Evolutionary conservation across 2,888 invertebrate genomes (phyloP), one percentile per base, ranked within the genome.

Genomic region (Anticlea derivata): DNA sequence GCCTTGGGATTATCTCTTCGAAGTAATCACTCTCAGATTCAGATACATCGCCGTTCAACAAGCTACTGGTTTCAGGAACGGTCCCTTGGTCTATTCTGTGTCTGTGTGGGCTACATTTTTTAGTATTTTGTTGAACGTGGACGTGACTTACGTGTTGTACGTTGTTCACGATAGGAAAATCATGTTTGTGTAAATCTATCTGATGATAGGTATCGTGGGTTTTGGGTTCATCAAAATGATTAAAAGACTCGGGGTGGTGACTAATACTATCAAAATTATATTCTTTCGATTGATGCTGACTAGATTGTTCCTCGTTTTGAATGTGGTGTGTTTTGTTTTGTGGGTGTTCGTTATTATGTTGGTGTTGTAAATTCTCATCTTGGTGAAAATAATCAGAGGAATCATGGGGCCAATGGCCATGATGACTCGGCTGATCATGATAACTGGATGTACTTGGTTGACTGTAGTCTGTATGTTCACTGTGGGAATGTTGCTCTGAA

Each of bases 1-100:
- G 91, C 55, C 90, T 78, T n/a, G 90, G 90, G 45, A 72, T 70
- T 44, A 80, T 67, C 48, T 84, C 84, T 34, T 87, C 86, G 43
- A 68, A 63, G 57, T 66, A 66, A 24, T 81, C 80, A 65, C 73
- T 73, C 31, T 86, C 86, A 23, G 64, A 62, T 27, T 78, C 83
- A 2, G 80, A 78, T 7, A 68, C 53, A 55, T 78, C 66, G 29
- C 84, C 86, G 65, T 86, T 86, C 45, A 72, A 52, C 17, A 64
- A 56, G 55, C 30, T 62, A 27, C 58, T 58, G 11, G 60, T 51
- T 22, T 31, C 46, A 27, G 10, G 8, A 11, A 52, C 48, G 31
- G 47, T 45, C 34, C 60, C 58, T 45, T 62, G 45, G 31, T 66
- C 72, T 52, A 70, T 67, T 34, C 59, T 63, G 43, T 64, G 60